These are phyloP conservation scores for Entomobrya multifasciata DNA, from an alignment of 2,888 invertebrate genomes.

Conservation along the genomic window DNA sequence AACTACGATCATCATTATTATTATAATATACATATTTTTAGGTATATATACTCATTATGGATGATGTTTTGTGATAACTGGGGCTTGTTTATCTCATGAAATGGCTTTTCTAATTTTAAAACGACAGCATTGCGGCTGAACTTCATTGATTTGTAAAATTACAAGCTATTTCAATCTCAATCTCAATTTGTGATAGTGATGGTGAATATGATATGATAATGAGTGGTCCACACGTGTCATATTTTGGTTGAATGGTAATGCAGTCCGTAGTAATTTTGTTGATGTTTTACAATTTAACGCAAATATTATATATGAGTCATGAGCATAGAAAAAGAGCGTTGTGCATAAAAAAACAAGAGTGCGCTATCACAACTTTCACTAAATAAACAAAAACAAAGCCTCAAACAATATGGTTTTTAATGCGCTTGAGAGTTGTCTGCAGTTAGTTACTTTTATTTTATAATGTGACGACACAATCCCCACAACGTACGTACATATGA, in stretches of 20 bases:
- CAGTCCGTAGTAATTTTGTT: conserved; percentile 9
- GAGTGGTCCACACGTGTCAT: conserved; percentile 52
- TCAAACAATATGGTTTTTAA: not conserved
- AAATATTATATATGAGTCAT: too few relatives aligned
- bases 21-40: too few relatives aligned
- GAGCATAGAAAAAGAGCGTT: too few relatives aligned
- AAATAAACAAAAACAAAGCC: conserved; percentile 39
- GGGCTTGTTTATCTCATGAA: too few relatives aligned
- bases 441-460: not conserved
- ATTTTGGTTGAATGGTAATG: not conserved
- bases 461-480: not conserved
- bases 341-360: not conserved
- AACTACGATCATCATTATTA: too few relatives aligned
- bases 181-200: too few relatives aligned
- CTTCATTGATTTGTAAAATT: conserved; percentile 62
- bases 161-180: not conserved
- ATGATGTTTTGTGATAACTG: too few relatives aligned
- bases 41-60: too few relatives aligned
- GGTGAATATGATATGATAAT: conserved; percentile 39
- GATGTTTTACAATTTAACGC: not conserved
- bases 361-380: conserved; percentile 20
- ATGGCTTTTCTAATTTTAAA: too few relatives aligned
- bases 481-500: too few relatives aligned
- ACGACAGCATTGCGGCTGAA: too few relatives aligned
- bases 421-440: not conserved